A percentile compares a stretch with the other conserved stretches of the same genome.
Evolutionary conservation across 2,797 vertebrate species (phyloP).

Genomic region (Platyrinchus mystaceus): DNA sequence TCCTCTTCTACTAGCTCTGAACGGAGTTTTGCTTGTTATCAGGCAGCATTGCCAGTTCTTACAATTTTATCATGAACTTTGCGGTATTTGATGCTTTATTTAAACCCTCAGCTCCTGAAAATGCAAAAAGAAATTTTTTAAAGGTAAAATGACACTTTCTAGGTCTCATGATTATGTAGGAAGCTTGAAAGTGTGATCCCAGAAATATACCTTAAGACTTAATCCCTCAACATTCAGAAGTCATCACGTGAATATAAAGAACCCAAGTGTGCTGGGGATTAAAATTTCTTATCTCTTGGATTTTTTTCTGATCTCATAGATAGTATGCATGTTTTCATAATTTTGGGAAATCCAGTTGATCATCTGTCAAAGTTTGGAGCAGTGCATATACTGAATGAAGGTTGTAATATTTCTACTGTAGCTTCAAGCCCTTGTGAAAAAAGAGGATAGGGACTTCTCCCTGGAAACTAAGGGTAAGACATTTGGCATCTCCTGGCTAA

Average conservation of each 20-base stretch:
- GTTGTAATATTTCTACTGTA: not conserved
- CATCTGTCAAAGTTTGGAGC: not conserved
- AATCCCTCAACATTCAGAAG: not conserved
- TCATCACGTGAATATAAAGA: not conserved
- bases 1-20: not conserved
- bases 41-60: not conserved
- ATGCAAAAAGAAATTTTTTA: not conserved
- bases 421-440: not conserved
- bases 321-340: not conserved
- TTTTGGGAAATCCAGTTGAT: not conserved
- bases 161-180: conserved; percentile 6
- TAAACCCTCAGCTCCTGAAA: not conserved
- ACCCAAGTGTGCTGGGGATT: not conserved
- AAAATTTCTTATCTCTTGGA: not conserved
- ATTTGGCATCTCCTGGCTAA: not conserved
- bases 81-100: conserved; percentile 45
- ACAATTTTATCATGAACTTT: not conserved
- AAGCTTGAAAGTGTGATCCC: conserved; percentile 8
- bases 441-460: not conserved
- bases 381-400: not conserved
- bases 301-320: not conserved
- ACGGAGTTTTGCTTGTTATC: not conserved
- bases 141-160: conserved; percentile 22
- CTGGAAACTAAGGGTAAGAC: not conserved
- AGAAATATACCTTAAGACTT: not conserved